Base-by-base conservation (phyloP, 2,888 invertebrate species). In the Malthinus flaveolus region DNA sequence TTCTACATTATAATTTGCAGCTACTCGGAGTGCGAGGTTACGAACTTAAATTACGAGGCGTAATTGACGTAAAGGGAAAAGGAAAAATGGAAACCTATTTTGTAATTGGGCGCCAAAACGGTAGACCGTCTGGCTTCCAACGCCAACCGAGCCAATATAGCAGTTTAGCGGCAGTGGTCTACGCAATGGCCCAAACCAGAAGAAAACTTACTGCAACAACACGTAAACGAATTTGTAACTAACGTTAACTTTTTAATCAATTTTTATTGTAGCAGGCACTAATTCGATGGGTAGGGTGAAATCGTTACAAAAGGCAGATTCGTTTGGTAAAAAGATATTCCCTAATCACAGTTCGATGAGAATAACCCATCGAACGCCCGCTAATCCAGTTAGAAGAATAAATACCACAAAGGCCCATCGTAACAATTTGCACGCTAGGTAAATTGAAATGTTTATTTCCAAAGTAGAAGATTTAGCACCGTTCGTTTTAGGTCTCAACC, bases 1-100 rank as follows among this genome's bases (percentile, higher is more conserved):
- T n/a, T n/a, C n/a, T n/a, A 39, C 12, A 6, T 39, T 39, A 3
- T 13, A 15, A 23, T 52, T 64, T 67, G 15, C 75, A 95, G 93
- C 85, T 92, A 63, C 78, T 93, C 61, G 87, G 88, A 65, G 82
- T 83, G 1, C 82, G 87, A 59, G 92, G 92, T 1, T 93, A 90
- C 77, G 83, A 85, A 63, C 80, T 90, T 35, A 85, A 89, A 68
- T 82, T 86, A 69, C 86, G 97, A n/a, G 97, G 97, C 0, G 81
- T 87, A 54, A 88, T 97, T 55, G 89, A 89, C 60, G 96, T 97
- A 31, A 97, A 97, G 76, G 97, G 97, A 59, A 97, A 97, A 78
- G 97, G 97, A 0, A 87, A 88, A 66, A 96, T 97, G 96, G 90
- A 93, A 77, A 97, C 96, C n/a, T 95, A 90, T 80, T 95, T 91